Evolutionary conservation across 2,797 vertebrate species (phyloP).

Genomic region (Thaleichthys pacificus): DNA sequence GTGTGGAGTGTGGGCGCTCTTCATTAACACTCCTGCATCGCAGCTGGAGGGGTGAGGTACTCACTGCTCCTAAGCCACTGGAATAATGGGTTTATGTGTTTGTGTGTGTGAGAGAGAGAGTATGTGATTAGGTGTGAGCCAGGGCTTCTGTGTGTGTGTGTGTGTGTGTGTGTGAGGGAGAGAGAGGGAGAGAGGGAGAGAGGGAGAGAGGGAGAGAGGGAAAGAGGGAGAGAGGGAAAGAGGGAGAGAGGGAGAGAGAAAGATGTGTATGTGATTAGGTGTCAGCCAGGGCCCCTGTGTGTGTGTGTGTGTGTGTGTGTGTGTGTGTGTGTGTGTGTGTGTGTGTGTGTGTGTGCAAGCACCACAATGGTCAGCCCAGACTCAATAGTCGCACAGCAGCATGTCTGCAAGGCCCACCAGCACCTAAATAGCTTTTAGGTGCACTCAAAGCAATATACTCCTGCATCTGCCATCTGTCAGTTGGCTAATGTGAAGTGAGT

Average conservation of each 20-base stretch:
- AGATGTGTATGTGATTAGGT: neutral
- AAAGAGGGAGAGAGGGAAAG: neutral
- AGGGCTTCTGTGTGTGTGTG: neutral
- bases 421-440: neutral
- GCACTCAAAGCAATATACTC: neutral
- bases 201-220: too few relatives aligned
- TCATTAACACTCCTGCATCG: conserved; percentile 3
- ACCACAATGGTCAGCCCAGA: conserved; percentile 3
- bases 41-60: neutral
- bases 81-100: neutral
- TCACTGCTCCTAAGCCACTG: neutral
- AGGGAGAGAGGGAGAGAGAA: neutral
- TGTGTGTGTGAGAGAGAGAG: neutral
- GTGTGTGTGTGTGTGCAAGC: conserved; percentile 9
- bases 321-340: conserved; percentile 14
- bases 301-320: conserved; percentile 9
- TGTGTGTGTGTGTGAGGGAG: neutral
- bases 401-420: conserved; percentile 11
- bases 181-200: neutral
- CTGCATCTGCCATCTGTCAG: neutral
- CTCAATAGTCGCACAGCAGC: neutral
- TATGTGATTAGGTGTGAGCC: neutral
- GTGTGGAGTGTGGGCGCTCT: neutral
- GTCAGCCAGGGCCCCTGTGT: neutral
- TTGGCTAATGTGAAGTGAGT: neutral